These are phyloP conservation scores for Gymnothorax javanicus DNA, from an alignment of 2,797 vertebrate genomes.

Conservation along the genomic window DNA sequence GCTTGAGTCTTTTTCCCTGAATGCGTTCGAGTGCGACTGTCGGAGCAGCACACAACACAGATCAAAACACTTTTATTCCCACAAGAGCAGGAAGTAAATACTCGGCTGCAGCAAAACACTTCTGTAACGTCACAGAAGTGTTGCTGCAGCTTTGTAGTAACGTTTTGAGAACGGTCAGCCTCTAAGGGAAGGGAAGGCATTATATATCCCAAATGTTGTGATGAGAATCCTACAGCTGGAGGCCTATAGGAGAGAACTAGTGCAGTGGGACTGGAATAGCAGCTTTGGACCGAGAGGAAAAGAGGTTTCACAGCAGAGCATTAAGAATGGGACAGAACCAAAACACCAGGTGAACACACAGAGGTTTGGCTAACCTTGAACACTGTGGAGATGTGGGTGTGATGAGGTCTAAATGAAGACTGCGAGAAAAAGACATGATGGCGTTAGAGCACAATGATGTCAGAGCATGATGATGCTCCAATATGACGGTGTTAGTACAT, in stretches of 20 bases:
- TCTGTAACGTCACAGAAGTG: not conserved
- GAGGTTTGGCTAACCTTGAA: constrained; percentile 29
- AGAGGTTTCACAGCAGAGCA: not conserved
- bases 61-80: not conserved
- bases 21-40: not conserved
- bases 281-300: not conserved
- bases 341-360: constrained; percentile 4
- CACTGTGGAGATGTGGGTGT: constrained; percentile 20
- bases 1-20: not conserved
- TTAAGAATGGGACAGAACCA: not conserved
- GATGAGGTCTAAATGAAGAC: constrained; percentile 14
- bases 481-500: no score
- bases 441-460: constrained; percentile 10
- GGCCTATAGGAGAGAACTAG: not conserved
- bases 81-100: not conserved
- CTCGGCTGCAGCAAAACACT: not conserved
- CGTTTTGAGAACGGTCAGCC: not conserved
- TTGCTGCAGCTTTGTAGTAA: not conserved
- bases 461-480: no score
- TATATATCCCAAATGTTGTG: not conserved
- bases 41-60: not conserved
- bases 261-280: not conserved
- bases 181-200: not conserved
- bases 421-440: constrained; percentile 12
- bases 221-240: not conserved